A percentile compares a stretch with the other conserved stretches of the same genome.
Conservation (phyloP, 2,888 invertebrate genomes). For the Cyaniris semiargus region DNA sequence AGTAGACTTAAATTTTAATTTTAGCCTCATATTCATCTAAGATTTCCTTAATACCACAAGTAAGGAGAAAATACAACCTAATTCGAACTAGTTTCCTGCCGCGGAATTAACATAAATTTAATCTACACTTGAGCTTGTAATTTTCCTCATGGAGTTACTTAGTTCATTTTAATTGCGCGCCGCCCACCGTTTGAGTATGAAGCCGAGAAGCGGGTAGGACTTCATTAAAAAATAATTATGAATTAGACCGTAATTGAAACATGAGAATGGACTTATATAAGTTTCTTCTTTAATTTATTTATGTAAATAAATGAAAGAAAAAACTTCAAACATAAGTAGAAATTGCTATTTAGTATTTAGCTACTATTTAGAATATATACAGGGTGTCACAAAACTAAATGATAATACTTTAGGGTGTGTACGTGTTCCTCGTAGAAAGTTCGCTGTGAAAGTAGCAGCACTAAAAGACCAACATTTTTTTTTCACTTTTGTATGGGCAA, state of each 20-base stretch:
- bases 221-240: slow-evolving; percentile 34
- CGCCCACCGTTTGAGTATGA: slow-evolving; percentile 36
- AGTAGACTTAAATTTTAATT: neutral
- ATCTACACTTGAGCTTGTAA: slow-evolving; percentile 25
- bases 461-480: too few species aligned
- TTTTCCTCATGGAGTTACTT: slow-evolving; percentile 38
- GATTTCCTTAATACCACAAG: neutral
- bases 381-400: too few species aligned
- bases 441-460: too few species aligned
- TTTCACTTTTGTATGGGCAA: too few species aligned
- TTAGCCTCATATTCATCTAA: neutral
- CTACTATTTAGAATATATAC: too few species aligned
- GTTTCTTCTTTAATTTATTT: too few species aligned
- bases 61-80: slow-evolving; percentile 8
- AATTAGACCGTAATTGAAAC: slow-evolving; percentile 36
- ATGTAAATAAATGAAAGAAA: neutral
- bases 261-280: neutral
- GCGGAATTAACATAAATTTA: slow-evolving; percentile 3
- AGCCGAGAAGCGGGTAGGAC: neutral
- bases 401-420: too few species aligned
- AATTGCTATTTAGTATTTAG: too few species aligned
- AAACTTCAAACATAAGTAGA: neutral
- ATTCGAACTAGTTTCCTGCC: slow-evolving; percentile 16
- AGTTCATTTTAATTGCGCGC: slow-evolving; percentile 40
- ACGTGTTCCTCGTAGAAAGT: too few species aligned